phyloP scores from a whole-genome alignment of 2,113 vertebrate genomes.

The Xiphias gladius region DNA sequence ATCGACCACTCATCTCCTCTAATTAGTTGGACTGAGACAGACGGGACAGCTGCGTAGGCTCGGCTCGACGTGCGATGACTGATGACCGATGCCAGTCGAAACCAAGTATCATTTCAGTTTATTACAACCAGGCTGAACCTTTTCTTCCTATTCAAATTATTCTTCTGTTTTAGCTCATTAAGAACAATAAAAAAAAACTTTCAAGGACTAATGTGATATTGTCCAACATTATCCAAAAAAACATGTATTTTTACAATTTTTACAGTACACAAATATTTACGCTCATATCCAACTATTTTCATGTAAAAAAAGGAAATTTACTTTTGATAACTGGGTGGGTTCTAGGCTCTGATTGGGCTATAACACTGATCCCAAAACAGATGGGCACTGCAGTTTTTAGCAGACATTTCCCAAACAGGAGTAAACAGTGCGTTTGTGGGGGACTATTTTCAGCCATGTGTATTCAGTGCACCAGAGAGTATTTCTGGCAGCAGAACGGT shows the following conservation, averaged over 20 bases:
- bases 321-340: too few species aligned
- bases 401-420: not conserved
- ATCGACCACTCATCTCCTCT: too few species aligned
- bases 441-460: not conserved
- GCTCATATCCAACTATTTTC: too few species aligned
- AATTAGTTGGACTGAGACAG: not conserved
- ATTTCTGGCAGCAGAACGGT: not conserved
- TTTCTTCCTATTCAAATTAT: not conserved
- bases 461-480: not conserved
- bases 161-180: not conserved
- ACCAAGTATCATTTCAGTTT: not conserved
- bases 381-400: not conserved
- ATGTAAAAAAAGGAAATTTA: too few species aligned
- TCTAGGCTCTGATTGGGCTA: too few species aligned
- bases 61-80: not conserved
- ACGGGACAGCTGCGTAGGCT: not conserved
- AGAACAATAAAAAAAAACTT: too few species aligned
- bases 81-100: too few species aligned
- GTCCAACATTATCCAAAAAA: too few species aligned
- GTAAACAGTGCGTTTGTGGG: not conserved
- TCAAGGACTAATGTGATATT: too few species aligned
- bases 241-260: too few species aligned
- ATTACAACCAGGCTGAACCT: not conserved
- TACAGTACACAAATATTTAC: too few species aligned
- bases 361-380: not conserved